Base-by-base conservation (phyloP, 2,888 invertebrate genomes). In the Spilosoma lubricipeda region DNA sequence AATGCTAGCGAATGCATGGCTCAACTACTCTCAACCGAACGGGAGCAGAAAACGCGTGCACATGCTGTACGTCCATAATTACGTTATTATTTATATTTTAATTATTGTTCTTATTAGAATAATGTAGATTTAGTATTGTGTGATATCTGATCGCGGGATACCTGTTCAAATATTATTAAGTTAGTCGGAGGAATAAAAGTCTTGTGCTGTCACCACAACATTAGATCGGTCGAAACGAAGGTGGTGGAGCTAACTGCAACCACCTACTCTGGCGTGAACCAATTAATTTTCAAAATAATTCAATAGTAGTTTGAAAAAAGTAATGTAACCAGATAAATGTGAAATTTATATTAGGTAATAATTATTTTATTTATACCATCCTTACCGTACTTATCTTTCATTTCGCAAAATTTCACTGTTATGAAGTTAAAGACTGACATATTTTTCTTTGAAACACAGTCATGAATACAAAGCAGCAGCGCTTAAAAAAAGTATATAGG, bases 401-500 rank as follows among this genome's bases (percentile, higher is more conserved):
- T 84, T 83, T 81, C 66, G 71, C 65, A 48, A 87, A 85, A 77
- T 88, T 87, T 83, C 83, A 84, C 80, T 80, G 77, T 80, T 80
- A 76, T 77, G 86, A 89, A 89, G 85, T 88, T 88, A 85, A 72
- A 74, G 78, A 80, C 77, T 80, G 82, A 85, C 79, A 87, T 88
- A 87, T 87, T 87, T 82, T 87, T 88, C 84, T 86, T 88, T 84
- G 85, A 80, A 87, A 85, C 86, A 84, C 84, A 85, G 80, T 85
- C 78, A 86, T 86, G 86, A 89, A 89, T 87, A 86, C 83, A 88
- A 65, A 77, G 75, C 70, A 75, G 67, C 71, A 71, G 73, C 77
- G 74, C 81, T 84, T 81, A 82, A 82, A 84, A 18, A 77, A 84
- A 76, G 82, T 77, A 80, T 76, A 81, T 78, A 45, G 3, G 18